Percentiles rank a stretch among this genome's conserved stretches.
Evolutionary conservation across 2,113 vertebrate species (phyloP).

Genomic region (Myrmecophaga tridactyla): DNA sequence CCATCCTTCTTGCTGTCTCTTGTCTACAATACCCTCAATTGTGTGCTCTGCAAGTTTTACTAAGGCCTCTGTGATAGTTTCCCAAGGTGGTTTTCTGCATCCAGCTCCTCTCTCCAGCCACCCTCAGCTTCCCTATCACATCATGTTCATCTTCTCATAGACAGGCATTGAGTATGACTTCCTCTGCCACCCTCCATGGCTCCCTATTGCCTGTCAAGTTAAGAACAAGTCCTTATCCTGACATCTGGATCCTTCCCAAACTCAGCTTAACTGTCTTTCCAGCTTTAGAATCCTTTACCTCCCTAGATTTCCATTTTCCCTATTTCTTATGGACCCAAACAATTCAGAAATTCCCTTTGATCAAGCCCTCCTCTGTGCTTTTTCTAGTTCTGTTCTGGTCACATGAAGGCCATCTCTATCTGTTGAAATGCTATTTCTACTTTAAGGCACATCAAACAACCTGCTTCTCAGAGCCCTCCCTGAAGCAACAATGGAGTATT

Average conservation of each 20-base stretch:
- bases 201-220: neutral
- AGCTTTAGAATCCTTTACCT: neutral
- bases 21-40: too few species aligned
- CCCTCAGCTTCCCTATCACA: neutral
- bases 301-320: neutral
- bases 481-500: neutral
- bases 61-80: neutral
- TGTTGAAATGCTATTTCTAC: neutral
- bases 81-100: neutral
- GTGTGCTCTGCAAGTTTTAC: fast-evolving
- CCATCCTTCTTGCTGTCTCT: neutral
- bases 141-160: neutral
- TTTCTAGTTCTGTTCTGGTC: neutral
- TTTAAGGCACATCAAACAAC: neutral
- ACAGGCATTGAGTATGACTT: neutral
- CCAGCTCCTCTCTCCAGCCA: neutral
- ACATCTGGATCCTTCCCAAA: neutral
- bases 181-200: neutral
- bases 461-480: neutral
- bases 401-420: neutral
- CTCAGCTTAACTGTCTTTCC: neutral
- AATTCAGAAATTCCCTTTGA: neutral
- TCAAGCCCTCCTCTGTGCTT: neutral
- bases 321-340: neutral
- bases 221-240: neutral